Percentiles rank a stretch among this genome's conserved stretches.
phyloP scores from a whole-genome alignment of 2,797 vertebrate species.

The Nyctibius grandis region DNA sequence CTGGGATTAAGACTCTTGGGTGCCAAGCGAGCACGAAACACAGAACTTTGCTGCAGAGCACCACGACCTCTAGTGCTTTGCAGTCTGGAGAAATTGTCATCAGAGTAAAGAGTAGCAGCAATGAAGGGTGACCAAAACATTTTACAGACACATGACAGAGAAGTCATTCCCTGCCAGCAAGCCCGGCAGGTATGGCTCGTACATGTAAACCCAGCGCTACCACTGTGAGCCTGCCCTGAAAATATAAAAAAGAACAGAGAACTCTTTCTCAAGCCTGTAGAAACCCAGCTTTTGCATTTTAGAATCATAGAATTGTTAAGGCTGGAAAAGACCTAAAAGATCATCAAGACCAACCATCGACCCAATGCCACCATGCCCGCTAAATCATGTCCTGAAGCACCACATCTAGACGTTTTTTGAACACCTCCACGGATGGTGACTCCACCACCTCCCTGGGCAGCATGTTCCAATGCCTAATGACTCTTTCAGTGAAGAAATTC shows the following conservation, averaged over 20 bases:
- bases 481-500: too few relatives aligned
- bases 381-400: too few relatives aligned
- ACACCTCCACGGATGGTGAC: too few relatives aligned
- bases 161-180: background rate
- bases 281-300: background rate
- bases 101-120: background rate
- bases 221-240: background rate
- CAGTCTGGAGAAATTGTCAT: background rate
- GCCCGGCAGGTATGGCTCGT: fast-evolving
- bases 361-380: too few relatives aligned
- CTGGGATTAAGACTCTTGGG: background rate
- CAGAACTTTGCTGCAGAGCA: background rate
- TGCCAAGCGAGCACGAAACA: background rate
- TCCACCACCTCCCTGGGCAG: too few relatives aligned
- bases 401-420: too few relatives aligned
- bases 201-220: background rate
- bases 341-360: too few relatives aligned
- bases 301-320: too few relatives aligned
- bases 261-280: background rate
- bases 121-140: background rate
- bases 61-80: slow-evolving; percentile 36
- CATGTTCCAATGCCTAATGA: too few relatives aligned
- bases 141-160: background rate
- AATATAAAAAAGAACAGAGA: background rate
- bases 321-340: too few relatives aligned